Percentiles rank a stretch among this genome's conserved stretches.
phyloP scores from a whole-genome alignment of 2,797 vertebrate species.

The Urophycis tenuis region DNA sequence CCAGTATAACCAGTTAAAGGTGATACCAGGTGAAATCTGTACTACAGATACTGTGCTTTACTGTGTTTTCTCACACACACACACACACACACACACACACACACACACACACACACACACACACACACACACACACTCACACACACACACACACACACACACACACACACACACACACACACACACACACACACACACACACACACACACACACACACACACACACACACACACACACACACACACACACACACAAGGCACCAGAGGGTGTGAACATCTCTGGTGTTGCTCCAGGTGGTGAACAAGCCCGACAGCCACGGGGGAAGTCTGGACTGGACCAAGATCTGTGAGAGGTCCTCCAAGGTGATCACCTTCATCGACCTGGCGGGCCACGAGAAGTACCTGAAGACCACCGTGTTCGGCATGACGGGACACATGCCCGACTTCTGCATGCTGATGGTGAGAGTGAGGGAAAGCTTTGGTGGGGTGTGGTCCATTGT shows the following conservation, averaged over 20 bases:
- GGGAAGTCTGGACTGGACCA: constrained; percentile 95
- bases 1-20: too few species aligned
- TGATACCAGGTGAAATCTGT: too few species aligned
- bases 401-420: constrained; percentile 96
- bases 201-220: too few species aligned
- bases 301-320: constrained; percentile 96
- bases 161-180: too few species aligned
- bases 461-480: constrained; percentile 51
- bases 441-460: constrained; percentile 99
- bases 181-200: too few species aligned
- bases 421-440: constrained; percentile 96
- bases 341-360: constrained; percentile 95
- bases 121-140: too few species aligned
- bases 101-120: too few species aligned
- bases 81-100: too few species aligned
- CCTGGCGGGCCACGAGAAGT: constrained; percentile 93
- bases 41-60: too few species aligned
- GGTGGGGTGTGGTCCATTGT: background rate
- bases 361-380: constrained; percentile 98
- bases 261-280: background rate
- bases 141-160: too few species aligned
- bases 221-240: too few species aligned
- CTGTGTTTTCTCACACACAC: too few species aligned
- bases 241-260: background rate
- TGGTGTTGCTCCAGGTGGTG: constrained; percentile 68